Evolutionary conservation across 2,888 invertebrate genomes (phyloP).

Genomic region (Mimumesa dahlbomi): DNA sequence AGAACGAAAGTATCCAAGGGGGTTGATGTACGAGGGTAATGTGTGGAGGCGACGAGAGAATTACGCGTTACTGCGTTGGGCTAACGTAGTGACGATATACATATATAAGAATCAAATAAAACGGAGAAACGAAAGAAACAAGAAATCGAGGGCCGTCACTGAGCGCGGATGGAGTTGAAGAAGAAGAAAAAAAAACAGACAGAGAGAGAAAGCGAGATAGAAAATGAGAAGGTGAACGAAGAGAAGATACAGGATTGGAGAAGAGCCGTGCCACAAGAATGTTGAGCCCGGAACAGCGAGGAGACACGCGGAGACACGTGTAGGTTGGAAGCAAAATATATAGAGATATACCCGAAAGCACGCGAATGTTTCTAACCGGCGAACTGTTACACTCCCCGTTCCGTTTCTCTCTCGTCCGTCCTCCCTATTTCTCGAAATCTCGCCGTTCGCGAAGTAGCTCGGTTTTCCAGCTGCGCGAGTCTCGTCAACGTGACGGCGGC

Average conservation of each 20-base stretch:
- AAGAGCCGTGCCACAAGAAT: slow-evolving; percentile 67
- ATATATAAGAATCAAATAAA: too few relatives aligned
- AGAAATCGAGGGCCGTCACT: too few relatives aligned
- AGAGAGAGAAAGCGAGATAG: slow-evolving; percentile 23
- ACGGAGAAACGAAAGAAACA: too few relatives aligned
- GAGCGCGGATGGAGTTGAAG: too few relatives aligned
- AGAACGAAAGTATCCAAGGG: too few relatives aligned
- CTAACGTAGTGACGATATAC: slow-evolving; percentile 50
- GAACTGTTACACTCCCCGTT: slow-evolving; percentile 35
- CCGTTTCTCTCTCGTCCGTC: slow-evolving; percentile 32
- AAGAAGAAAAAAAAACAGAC: slow-evolving; percentile 42
- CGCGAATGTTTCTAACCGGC: slow-evolving; percentile 48
- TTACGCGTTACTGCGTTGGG: slow-evolving; percentile 73
- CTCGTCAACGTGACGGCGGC: slow-evolving; percentile 76
- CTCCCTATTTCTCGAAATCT: slow-evolving; percentile 39
- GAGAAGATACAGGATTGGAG: slow-evolving; percentile 32
- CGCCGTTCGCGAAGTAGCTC: slow-evolving; percentile 43
- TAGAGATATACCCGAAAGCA: slow-evolving; percentile 61
- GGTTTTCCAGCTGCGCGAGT: slow-evolving; percentile 78
- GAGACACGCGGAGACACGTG: slow-evolving; percentile 78
- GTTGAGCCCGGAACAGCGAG: slow-evolving; percentile 71
- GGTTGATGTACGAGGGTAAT: slow-evolving; percentile 29
- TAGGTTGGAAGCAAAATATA: slow-evolving; percentile 72
- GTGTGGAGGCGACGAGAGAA: slow-evolving; percentile 70
- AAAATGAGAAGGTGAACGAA: slow-evolving; percentile 38